Evolutionary conservation across 2,797 vertebrate species (phyloP).

Genomic region (Amblyopsis hoosieri): DNA sequence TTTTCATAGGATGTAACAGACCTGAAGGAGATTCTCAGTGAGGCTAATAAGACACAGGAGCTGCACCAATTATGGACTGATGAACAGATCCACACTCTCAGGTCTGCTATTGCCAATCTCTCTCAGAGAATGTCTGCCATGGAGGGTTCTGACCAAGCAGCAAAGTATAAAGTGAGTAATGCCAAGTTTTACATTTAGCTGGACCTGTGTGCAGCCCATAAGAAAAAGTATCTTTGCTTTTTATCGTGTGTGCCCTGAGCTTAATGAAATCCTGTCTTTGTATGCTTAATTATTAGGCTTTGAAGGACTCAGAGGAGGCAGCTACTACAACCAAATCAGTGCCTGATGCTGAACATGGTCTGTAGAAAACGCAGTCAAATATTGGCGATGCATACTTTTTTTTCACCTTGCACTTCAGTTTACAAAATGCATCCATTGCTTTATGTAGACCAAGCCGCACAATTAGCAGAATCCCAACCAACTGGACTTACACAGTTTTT

Average conservation of each 20-base stretch:
- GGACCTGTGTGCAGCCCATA: background rate
- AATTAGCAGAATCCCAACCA: conserved; percentile 33
- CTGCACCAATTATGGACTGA: conserved; percentile 60
- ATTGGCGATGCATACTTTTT: background rate
- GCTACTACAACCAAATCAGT: conserved; percentile 37
- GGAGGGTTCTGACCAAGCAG: conserved; percentile 45
- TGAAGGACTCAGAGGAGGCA: conserved; percentile 36
- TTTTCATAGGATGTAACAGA: conserved; percentile 64
- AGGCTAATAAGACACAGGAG: conserved; percentile 71
- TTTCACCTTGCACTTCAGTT: background rate
- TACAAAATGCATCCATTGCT: background rate
- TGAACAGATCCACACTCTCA: conserved; percentile 67
- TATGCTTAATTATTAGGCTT: background rate
- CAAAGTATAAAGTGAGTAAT: conserved; percentile 51
- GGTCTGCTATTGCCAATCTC: conserved; percentile 68
- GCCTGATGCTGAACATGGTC: conserved; percentile 39
- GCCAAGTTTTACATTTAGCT: background rate
- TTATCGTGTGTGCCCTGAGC: background rate
- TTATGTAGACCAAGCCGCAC: conserved; percentile 43
- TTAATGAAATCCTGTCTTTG: background rate
- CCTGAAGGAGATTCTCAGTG: conserved; percentile 63
- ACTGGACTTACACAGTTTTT: conserved; percentile 70
- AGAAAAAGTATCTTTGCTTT: background rate
- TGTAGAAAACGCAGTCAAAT: background rate
- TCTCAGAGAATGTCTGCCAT: conserved; percentile 67